Evolutionary conservation across 2,797 vertebrate genomes (phyloP).

Genomic region (Siniperca scherzeri): DNA sequence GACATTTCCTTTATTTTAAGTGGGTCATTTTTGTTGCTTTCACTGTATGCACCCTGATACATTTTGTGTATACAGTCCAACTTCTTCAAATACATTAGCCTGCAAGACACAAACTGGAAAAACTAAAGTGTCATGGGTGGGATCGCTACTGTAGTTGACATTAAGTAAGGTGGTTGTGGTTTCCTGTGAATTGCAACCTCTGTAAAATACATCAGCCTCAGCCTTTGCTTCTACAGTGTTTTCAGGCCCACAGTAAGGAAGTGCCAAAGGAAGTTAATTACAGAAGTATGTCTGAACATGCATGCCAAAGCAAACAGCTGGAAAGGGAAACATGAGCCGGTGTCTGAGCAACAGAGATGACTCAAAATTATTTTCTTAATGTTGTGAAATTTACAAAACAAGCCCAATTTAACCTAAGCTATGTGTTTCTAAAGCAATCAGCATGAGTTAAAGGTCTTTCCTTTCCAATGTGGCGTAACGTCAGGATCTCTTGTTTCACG

Average conservation of each 20-base stretch:
- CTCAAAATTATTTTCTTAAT: constrained; percentile 36
- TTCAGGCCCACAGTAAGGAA: constrained; percentile 22
- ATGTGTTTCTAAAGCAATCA: not conserved
- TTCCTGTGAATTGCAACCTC: constrained; percentile 53
- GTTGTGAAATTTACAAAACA: constrained; percentile 7
- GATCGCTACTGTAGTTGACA: constrained; percentile 21
- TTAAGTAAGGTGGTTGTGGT: constrained; percentile 48
- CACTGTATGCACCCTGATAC: not conserved
- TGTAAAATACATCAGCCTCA: constrained; percentile 6
- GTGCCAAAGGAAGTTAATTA: constrained; percentile 69
- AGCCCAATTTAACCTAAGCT: not conserved
- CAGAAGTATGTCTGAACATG: constrained; percentile 57
- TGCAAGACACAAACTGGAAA: constrained; percentile 40
- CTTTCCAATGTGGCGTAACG: constrained; percentile 59
- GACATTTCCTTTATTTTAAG: not conserved
- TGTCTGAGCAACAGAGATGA: constrained; percentile 22
- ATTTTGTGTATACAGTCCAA: not conserved
- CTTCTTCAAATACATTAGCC: not conserved
- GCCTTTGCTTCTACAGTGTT: constrained; percentile 2
- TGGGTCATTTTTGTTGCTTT: not conserved
- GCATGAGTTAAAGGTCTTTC: not conserved
- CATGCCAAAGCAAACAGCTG: constrained; percentile 42
- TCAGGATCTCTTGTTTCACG: constrained; percentile 31
- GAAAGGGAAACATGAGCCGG: constrained; percentile 29
- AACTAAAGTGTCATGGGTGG: constrained; percentile 25